phyloP scores from a whole-genome alignment of 2,888 invertebrate genomes.

The Sycophila texana region DNA sequence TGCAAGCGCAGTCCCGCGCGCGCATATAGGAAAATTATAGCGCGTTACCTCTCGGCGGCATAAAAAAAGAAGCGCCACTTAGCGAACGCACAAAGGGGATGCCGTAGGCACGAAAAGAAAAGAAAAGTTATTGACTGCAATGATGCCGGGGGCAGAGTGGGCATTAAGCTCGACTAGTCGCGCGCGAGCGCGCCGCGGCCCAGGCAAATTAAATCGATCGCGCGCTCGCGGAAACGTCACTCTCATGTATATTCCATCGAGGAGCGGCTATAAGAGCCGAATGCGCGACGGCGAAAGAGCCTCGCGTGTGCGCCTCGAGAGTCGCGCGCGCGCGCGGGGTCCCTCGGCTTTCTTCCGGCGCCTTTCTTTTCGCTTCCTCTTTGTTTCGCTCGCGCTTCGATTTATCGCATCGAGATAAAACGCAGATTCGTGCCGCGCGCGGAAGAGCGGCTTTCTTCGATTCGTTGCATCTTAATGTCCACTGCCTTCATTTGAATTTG shows the following conservation, averaged over 20 bases:
- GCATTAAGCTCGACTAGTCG: not conserved
- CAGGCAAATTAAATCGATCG: constrained; percentile 39
- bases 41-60: no score
- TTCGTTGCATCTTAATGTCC: no score
- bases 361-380: not conserved
- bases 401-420: no score
- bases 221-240: constrained; percentile 1
- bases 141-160: no score
- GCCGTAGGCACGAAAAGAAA: not conserved
- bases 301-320: constrained; percentile 14
- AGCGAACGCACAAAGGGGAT: no score
- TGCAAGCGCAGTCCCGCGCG: no score
- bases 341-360: constrained; percentile 5
- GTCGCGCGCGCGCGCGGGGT: not conserved
- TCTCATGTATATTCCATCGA: constrained; percentile 48
- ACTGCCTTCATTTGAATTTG: no score
- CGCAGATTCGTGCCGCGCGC: not conserved
- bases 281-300: not conserved
- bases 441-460: not conserved
- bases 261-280: constrained; percentile 27
- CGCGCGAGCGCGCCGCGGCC: not conserved
- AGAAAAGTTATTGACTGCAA: not conserved
- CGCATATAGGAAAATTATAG: no score
- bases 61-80: no score
- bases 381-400: not conserved